Evolutionary conservation across 2,797 vertebrate genomes (phyloP), one percentile per base, ranked within the genome.

Genomic region (Danio choprae): DNA sequence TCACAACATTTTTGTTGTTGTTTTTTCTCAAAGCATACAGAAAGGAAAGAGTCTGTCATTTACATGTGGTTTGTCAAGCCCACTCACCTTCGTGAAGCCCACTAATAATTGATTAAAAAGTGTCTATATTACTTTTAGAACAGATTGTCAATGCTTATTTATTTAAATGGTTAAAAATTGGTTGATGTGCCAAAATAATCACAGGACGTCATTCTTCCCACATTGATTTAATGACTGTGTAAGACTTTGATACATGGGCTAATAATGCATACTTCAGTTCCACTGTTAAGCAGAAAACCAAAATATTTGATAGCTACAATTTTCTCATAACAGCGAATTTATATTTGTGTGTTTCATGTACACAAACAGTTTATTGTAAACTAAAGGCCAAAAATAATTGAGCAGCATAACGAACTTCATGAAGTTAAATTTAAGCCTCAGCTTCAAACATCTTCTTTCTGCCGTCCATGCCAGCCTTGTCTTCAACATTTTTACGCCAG

Each of bases 401-500:
- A 68, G 22, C 63, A 29, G 7, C 70, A 60, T 4, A 59, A 12
- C 22, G 4, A 29, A 69, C 51, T 46, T 50, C 2, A 73, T 51
- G 43, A 68, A 68, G 2, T 29, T 12, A 38, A 76, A 82, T 84
- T 93, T 94, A 97, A 84, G 95, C 94, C 89, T 98, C 97, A 0
- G 93, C 76, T 91, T 98, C 97, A 1, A 98, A 98, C 96, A 98
- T 98, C 94, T 98, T 99, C 95, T 99, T 99, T 80, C 97, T 95
- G 86, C 97, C 97, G 55, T 98, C 97, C 97, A 98, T 98, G 88
- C 97, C 97, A 0, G 97, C 92, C 91, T 98, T 98, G 91, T 98
- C 97, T 86, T 99, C 97, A 4, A 98, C 96, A 90, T 99, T 98
- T 94, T 99, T 98, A 87, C 97, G 94, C 97, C 97, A 99, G 91